Evolutionary conservation across 2,797 vertebrate species (phyloP), one percentile per base, ranked within the genome.

Genomic region (Ctenochaetus hawaiiensis): DNA sequence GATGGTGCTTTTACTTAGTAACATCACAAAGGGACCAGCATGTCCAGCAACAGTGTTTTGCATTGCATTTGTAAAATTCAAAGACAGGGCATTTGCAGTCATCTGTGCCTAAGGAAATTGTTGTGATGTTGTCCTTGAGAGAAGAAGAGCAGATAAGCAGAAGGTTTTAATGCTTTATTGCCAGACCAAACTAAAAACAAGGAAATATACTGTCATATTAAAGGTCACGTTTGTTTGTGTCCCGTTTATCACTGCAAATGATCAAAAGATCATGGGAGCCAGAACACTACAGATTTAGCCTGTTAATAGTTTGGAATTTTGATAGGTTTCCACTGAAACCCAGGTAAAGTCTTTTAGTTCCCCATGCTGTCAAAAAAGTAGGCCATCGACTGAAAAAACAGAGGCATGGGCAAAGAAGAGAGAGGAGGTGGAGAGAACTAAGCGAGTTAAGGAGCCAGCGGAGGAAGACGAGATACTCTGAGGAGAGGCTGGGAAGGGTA

Each of bases 301-400:
- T 72, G 62, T 44, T 49, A 57, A 69, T 56, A 62, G 41, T 22
- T 53, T 22, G 17, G 51, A 48, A 67, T 77, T 73, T 41, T 65
- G 75, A 82, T 52, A 52, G 61, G 80, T 83, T 77, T 75, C 39
- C 48, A 41, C 48, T 44, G 20, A 69, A 85, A 85, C 69, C 34
- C 8, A 81, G 67, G 68, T 67, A 56, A 52, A 68, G 72, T 59
- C 67, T 76, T 39, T 67, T 45, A 30, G 79, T 80, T 90, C 83
- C 87, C 79, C 67, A 41, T 51, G 60, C 82, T 66, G 82, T 75
- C 69, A 68, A 63, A 76, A 88, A 95, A 93, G 81, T 94, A 93
- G 94, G 92, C 85, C 95, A 93, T 70, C 48, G 13, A 65, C 74
- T 73, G 64, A 83, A 37, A 68, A 77, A 79, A 75, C 67, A 2